Evolutionary conservation across 92 coral and sea anemone species (phyloP).

Genomic region (Scolanthus callimorphus): DNA sequence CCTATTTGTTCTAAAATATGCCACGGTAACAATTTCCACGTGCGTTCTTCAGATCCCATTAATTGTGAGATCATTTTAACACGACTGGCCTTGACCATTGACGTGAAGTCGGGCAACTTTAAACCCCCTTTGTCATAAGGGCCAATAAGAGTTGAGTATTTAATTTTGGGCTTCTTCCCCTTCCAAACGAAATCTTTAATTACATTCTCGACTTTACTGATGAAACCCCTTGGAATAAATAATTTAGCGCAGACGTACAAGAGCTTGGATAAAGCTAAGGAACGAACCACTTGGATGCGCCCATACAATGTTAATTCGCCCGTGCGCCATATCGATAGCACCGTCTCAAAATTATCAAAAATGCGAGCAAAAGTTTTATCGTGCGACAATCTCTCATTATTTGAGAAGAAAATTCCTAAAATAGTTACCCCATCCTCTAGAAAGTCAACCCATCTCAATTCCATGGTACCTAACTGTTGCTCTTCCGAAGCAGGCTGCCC

Average conservation of each 20-base stretch:
- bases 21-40: not conserved
- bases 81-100: not conserved
- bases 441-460: slow-evolving; percentile 5
- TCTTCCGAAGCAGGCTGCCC: too few relatives aligned
- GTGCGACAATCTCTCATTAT: not conserved
- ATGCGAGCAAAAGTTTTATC: slow-evolving; percentile 9
- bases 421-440: not conserved
- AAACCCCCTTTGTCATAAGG: not conserved
- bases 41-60: not conserved
- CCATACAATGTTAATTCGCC: slow-evolving; percentile 3
- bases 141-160: not conserved
- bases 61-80: not conserved
- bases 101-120: not conserved
- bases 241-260: slow-evolving; percentile 19
- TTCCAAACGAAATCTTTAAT: not conserved
- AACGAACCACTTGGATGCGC: not conserved
- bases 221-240: slow-evolving; percentile 2
- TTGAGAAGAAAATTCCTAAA: not conserved
- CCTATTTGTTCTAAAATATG: not conserved
- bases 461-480: not conserved
- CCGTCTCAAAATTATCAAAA: slow-evolving; percentile 13
- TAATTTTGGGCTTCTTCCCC: not conserved
- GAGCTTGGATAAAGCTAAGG: slow-evolving; percentile 7
- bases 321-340: slow-evolving; percentile 5
- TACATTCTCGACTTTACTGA: slow-evolving; percentile 11